Conservation (phyloP, 2,888 invertebrate genomes). For the Drosophila picticornis region DNA sequence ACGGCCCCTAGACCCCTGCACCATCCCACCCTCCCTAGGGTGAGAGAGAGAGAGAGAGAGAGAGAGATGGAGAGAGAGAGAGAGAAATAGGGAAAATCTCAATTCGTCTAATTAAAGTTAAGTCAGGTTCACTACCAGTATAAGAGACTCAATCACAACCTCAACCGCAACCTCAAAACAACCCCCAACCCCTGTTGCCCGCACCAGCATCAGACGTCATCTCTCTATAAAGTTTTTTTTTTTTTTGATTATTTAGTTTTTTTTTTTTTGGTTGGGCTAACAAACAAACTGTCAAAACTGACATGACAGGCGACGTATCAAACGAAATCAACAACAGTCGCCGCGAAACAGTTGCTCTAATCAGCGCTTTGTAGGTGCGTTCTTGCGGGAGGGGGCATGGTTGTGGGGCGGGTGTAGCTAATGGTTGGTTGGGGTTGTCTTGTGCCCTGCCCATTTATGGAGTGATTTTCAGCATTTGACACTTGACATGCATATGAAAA, state of each 20-base stretch:
- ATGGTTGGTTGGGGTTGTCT: constrained; percentile 6
- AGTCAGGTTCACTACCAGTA: constrained; percentile 45
- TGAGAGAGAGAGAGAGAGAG: constrained; percentile 35
- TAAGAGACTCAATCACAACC: neutral
- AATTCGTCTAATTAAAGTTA: constrained; percentile 81
- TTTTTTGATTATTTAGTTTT: neutral
- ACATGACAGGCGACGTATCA: constrained; percentile 79
- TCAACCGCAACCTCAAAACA: constrained; percentile 3
- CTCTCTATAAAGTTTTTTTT: constrained; percentile 40
- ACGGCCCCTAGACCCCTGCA: constrained; percentile 33
- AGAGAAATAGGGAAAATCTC: constrained; percentile 50
- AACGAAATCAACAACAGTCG: constrained; percentile 60
- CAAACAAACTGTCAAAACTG: constrained; percentile 82
- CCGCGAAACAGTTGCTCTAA: constrained; percentile 55
- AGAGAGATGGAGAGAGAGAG: neutral
- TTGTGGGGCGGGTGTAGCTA: constrained; percentile 6
- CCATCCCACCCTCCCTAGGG: constrained; percentile 9
- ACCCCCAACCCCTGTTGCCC: constrained; percentile 12
- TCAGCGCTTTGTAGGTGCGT: constrained; percentile 75
- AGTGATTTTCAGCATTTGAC: constrained; percentile 73
- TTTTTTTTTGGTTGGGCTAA: constrained; percentile 43
- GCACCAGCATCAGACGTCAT: constrained; percentile 66
- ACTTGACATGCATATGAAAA: constrained; percentile 85
- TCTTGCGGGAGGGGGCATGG: constrained; percentile 10
- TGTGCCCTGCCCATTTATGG: constrained; percentile 53